Conservation (phyloP, 2,113 vertebrate genomes). For the Reinhardtius hippoglossoides region DNA sequence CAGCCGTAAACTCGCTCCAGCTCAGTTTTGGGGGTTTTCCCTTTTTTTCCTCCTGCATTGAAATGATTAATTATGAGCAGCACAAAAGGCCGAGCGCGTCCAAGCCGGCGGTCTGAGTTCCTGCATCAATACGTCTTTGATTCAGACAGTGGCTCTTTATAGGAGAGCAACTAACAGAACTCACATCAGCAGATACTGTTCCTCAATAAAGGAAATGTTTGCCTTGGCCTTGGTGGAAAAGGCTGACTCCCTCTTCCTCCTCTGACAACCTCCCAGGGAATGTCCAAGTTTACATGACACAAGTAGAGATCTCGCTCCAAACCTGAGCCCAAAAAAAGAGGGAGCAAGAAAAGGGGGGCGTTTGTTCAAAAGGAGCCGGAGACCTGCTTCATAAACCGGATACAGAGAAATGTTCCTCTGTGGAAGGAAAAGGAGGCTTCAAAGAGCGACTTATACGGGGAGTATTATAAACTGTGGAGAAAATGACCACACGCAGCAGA, state of each 20-base stretch:
- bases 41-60: constrained; percentile 13
- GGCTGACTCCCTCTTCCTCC: constrained; percentile 67
- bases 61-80: constrained; percentile 58
- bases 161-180: constrained; percentile 50
- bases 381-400: constrained; percentile 56
- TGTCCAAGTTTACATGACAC: constrained; percentile 65
- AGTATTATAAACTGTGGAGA: constrained; percentile 48
- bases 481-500: constrained; percentile 67
- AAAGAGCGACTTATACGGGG: constrained; percentile 55
- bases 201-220: constrained; percentile 78
- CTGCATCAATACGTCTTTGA: constrained; percentile 65
- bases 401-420: constrained; percentile 65
- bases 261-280: constrained; percentile 66
- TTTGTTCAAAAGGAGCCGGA: constrained; percentile 23
- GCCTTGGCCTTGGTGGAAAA: constrained; percentile 63
- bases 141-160: constrained; percentile 71
- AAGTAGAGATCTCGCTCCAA: constrained; percentile 52
- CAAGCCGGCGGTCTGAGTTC: constrained; percentile 28
- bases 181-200: constrained; percentile 73
- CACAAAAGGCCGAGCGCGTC: constrained; percentile 47
- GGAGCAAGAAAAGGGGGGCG: not conserved
- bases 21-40: constrained; percentile 17
- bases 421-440: constrained; percentile 63
- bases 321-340: constrained; percentile 14
- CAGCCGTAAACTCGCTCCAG: constrained; percentile 31